Percentiles rank a stretch among this genome's conserved stretches.
phyloP scores from a whole-genome alignment of 2,797 vertebrate genomes.

The Catharus ustulatus region DNA sequence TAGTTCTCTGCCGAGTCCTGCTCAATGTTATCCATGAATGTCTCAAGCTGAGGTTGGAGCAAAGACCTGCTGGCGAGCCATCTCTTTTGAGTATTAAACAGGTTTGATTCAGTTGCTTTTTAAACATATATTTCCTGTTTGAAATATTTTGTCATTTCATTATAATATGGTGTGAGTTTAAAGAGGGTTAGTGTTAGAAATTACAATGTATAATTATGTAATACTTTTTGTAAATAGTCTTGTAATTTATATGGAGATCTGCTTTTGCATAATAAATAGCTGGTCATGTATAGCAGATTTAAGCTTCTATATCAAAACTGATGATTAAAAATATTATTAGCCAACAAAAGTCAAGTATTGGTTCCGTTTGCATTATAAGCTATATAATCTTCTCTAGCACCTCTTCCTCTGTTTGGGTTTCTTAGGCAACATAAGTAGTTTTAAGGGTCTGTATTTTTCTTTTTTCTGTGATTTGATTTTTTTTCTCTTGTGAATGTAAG shows the following conservation, averaged over 20 bases:
- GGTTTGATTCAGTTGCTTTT: constrained; percentile 76
- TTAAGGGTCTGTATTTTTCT: not conserved
- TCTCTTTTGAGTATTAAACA: constrained; percentile 98
- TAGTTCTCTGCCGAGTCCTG: constrained; percentile 94
- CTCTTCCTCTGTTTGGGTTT: not conserved
- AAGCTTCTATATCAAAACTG: not conserved
- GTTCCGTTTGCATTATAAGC: not conserved
- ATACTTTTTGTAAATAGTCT: not conserved
- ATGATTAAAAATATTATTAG: not conserved
- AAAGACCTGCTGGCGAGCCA: constrained; percentile 94
- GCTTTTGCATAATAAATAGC: not conserved
- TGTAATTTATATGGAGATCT: not conserved
- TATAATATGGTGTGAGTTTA: not conserved
- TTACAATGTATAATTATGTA: not conserved
- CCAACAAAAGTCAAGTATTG: not conserved
- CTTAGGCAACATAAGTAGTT: not conserved
- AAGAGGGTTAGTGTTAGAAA: not conserved
- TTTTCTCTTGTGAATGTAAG: not conserved
- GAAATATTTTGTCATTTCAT: not conserved
- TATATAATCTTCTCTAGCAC: not conserved
- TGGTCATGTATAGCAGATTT: not conserved
- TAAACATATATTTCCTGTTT: not conserved
- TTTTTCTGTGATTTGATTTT: not conserved
- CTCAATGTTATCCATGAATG: constrained; percentile 99
- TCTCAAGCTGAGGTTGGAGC: constrained; percentile 95